Percentiles rank a stretch among this genome's conserved stretches.
phyloP scores from a whole-genome alignment of 1,140 invertebrate species.

The Euwallacea similis region DNA sequence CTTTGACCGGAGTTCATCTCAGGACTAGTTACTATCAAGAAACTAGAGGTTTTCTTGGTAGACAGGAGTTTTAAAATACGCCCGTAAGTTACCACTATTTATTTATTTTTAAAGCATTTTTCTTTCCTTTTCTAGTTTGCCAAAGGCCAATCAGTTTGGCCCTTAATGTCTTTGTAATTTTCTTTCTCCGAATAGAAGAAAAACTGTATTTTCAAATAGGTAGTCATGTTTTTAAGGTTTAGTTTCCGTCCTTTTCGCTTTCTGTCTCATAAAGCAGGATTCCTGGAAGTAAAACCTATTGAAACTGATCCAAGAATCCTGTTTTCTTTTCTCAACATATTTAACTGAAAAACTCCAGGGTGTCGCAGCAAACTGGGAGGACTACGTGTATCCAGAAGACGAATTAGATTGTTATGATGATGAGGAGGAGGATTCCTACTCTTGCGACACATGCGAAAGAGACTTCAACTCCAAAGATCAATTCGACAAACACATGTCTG shows the following conservation, averaged over 20 bases:
- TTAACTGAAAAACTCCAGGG: constrained; percentile 11
- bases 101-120: constrained; percentile 32
- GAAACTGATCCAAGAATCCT: not conserved
- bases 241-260: not conserved
- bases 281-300: not conserved
- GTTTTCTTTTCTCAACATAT: not conserved
- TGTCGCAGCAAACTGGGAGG: constrained; percentile 23
- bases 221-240: constrained; percentile 6
- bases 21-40: constrained; percentile 29
- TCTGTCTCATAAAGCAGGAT: not conserved
- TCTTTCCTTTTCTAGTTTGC: constrained; percentile 15
- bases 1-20: constrained; percentile 16
- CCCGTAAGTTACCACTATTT: constrained; percentile 34
- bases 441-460: constrained; percentile 78
- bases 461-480: constrained; percentile 63
- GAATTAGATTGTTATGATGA: constrained; percentile 14
- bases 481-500: constrained; percentile 65
- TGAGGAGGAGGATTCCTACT: constrained; percentile 21
- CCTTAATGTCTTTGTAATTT: constrained; percentile 17
- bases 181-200: constrained; percentile 9
- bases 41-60: constrained; percentile 37
- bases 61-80: constrained; percentile 16
- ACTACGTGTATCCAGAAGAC: constrained; percentile 35
- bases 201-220: constrained; percentile 28
- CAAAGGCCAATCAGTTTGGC: constrained; percentile 5